Percentiles rank a stretch among this genome's conserved stretches.
These are phyloP conservation scores for Megalopta genalis DNA, from an alignment of 1,140 invertebrate species.

Conservation along the genomic window DNA sequence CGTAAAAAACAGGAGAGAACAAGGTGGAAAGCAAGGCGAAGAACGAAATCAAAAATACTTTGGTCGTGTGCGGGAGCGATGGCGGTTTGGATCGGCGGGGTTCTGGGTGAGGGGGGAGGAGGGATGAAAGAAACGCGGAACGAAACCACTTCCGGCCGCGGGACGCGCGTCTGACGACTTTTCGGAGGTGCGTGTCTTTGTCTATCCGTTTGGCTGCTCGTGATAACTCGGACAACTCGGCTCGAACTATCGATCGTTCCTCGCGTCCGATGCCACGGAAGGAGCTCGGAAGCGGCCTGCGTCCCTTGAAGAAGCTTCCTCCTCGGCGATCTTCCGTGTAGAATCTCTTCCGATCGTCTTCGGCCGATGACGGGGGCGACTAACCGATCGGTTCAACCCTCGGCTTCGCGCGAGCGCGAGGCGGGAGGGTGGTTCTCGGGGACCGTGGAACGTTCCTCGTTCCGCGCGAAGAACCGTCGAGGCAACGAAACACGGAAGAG, in stretches of 20 bases:
- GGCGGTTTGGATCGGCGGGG: too few relatives aligned
- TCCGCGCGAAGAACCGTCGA: too few relatives aligned
- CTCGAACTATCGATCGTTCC: slow-evolving; percentile 30
- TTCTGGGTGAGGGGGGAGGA: too few relatives aligned
- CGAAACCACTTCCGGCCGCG: slow-evolving; percentile 50
- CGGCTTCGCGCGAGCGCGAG: too few relatives aligned
- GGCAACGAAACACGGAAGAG: too few relatives aligned
- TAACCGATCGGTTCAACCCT: too few relatives aligned
- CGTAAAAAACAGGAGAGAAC: not conserved
- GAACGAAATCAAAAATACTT: not conserved
- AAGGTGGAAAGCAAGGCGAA: too few relatives aligned
- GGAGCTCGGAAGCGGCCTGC: not conserved
- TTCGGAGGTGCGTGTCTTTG: slow-evolving; percentile 66
- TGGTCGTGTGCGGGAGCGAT: not conserved
- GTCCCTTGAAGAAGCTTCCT: slow-evolving; percentile 4
- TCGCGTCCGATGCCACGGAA: slow-evolving; percentile 17
- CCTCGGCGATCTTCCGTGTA: slow-evolving; percentile 50
- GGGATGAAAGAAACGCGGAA: slow-evolving; percentile 40
- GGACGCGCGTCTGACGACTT: slow-evolving; percentile 10
- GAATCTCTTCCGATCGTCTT: slow-evolving; percentile 39
- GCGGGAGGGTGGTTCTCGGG: too few relatives aligned
- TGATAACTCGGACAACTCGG: slow-evolving; percentile 13
- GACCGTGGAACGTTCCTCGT: too few relatives aligned
- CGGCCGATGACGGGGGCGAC: too few relatives aligned
- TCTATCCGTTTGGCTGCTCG: slow-evolving; percentile 78